Base-by-base conservation (phyloP, 2,113 vertebrate species). In the Dromiciops gliroides region DNA sequence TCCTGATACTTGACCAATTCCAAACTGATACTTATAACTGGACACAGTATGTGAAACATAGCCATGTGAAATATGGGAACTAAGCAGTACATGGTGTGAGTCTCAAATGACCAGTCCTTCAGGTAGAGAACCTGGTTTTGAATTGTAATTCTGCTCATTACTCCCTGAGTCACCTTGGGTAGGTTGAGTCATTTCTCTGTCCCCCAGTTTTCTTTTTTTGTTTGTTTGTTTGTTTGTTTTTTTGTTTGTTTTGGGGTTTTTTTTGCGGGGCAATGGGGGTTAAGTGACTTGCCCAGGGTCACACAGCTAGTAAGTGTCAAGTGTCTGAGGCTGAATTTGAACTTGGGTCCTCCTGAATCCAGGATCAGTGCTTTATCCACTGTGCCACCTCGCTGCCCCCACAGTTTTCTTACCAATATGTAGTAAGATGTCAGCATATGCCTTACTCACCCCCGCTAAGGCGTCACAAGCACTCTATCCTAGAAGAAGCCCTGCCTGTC, bases 11-110 rank as follows among this genome's bases (percentile, higher is more conserved):
- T 89, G 51, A 95, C 7, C 88, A 19, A 8, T 88, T 94, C 50
- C 92, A 89, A 96, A 92, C 92, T 92, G 3, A 94, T 92, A 83
- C 12, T 96, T 91, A 89, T 88, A 51, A 96, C 90, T 88, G 37
- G 89, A 95, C 94, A 48, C 47, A 89, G 94, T 92, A 11, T n/a
- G 28, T 47, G 94, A 96, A 88, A 75, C 90, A 51, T 90, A 28
- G 49, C 89, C 47, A 48, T 50, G 19, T 0, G 25, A n/a, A n/a
- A n/a, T 75, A 75, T 75, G 37, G 60, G 37, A 75, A n/a, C 19
- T 44, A 19, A 83, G 7, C 19, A 23, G 67, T 83, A 83, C 19
- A 44, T 83, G 67, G 6, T 83, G n/a, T 44, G n/a, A 44, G n/a
- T 16, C 16, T 19, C 44, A 83, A n/a, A 44, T 44, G 22, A 83